phyloP scores from a whole-genome alignment of 1,140 invertebrate species.

The Aradophagus sp. region DNA sequence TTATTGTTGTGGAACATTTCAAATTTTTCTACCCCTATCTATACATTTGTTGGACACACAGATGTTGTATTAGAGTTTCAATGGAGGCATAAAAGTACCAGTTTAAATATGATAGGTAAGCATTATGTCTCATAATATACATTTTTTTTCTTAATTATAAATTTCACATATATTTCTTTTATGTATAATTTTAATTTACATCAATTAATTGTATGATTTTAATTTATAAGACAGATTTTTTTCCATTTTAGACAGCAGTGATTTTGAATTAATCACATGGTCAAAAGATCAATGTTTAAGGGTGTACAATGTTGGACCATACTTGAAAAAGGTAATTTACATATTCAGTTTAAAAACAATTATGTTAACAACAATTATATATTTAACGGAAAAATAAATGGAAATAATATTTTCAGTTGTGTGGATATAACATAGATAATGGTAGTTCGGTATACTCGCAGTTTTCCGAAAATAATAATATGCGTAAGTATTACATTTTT shows the following conservation, averaged over 20 bases:
- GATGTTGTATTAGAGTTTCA: slow-evolving; percentile 97
- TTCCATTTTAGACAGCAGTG: slow-evolving; percentile 74
- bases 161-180: not conserved
- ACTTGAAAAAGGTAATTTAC: slow-evolving; percentile 81
- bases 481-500: slow-evolving; percentile 65
- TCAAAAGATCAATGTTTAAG: slow-evolving; percentile 93
- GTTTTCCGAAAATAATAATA: slow-evolving; percentile 69
- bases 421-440: slow-evolving; percentile 70
- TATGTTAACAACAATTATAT: too few species aligned
- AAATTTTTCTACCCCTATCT: slow-evolving; percentile 82
- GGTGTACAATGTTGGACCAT: slow-evolving; percentile 91
- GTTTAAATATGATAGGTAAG: slow-evolving; percentile 29
- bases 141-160: not conserved
- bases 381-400: too few species aligned
- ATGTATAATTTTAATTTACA: too few species aligned
- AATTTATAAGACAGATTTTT: slow-evolving; percentile 6
- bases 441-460: slow-evolving; percentile 67
- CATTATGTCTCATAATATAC: not conserved
- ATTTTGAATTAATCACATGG: slow-evolving; percentile 96
- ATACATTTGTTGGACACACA: slow-evolving; percentile 92
- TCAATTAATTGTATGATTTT: too few species aligned
- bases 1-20: slow-evolving; percentile 87
- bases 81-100: slow-evolving; percentile 83
- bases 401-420: slow-evolving; percentile 68
- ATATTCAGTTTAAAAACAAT: too few species aligned